These are phyloP conservation scores for Xylocampa areola DNA, from an alignment of 2,888 invertebrate genomes.

Conservation along the genomic window DNA sequence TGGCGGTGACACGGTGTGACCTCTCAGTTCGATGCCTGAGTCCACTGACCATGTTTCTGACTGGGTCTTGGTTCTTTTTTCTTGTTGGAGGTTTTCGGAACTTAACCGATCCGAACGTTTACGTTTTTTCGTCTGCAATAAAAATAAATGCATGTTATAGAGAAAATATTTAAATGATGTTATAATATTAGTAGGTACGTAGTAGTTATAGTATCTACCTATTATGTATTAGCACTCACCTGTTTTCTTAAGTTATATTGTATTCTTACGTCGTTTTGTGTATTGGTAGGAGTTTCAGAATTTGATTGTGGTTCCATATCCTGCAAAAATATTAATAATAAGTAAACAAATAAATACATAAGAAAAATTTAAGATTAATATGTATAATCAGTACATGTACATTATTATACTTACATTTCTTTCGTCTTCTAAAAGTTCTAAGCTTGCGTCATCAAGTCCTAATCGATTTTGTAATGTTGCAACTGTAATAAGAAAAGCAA, in stretches of 20 bases:
- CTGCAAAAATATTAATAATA: conserved; percentile 2
- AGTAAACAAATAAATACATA: background rate
- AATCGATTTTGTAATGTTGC: conserved; percentile 34
- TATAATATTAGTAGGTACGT: no score
- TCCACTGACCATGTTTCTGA: conserved; percentile 27
- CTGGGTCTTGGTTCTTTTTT: conserved; percentile 21
- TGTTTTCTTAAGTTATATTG: background rate
- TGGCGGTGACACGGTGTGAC: conserved; percentile 8
- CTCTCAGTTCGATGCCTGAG: conserved; percentile 25
- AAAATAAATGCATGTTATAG: background rate
- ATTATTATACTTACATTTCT: conserved; percentile 12
- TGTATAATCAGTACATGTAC: background rate
- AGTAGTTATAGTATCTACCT: no score
- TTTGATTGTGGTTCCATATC: background rate
- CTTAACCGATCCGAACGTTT: background rate
- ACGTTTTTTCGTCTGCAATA: conserved; percentile 19
- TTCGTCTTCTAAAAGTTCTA: conserved; percentile 15
- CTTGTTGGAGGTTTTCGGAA: conserved; percentile 3
- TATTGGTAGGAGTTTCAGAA: background rate
- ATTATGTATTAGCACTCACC: background rate
- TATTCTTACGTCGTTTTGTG: background rate
- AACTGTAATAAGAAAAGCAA: conserved; percentile 48
- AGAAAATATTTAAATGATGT: background rate
- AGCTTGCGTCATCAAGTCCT: conserved; percentile 27
- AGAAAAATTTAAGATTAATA: background rate